Percentiles rank a stretch among this genome's conserved stretches.
phyloP scores from a whole-genome alignment of 2,888 invertebrate genomes.

The Meta bourneti region DNA sequence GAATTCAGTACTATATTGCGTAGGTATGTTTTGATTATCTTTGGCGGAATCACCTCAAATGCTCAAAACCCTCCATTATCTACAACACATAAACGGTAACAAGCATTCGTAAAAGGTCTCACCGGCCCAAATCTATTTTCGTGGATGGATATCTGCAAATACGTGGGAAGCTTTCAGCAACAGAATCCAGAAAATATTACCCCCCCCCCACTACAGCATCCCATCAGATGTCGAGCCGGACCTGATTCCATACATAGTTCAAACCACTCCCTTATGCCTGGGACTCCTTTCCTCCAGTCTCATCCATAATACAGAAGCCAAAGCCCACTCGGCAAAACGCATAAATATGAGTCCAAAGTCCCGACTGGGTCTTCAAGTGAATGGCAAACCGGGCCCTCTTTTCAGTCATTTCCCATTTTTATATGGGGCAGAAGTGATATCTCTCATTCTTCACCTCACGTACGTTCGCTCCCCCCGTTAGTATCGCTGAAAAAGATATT shows the following conservation, averaged over 20 bases:
- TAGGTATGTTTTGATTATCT: too few species aligned
- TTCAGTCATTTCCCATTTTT: slow-evolving; percentile 20
- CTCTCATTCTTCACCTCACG: slow-evolving; percentile 26
- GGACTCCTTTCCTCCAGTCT: background rate
- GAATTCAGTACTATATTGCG: too few species aligned
- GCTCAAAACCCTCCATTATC: too few species aligned
- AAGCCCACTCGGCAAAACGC: slow-evolving; percentile 9
- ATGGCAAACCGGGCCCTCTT: slow-evolving; percentile 11
- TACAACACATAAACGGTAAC: too few species aligned
- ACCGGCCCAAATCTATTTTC: too few species aligned
- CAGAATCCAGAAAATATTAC: too few species aligned
- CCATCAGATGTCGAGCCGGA: background rate
- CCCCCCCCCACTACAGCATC: too few species aligned
- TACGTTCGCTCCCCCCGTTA: background rate
- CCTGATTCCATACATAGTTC: background rate
- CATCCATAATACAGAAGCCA: slow-evolving; percentile 47
- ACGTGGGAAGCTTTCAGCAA: too few species aligned
- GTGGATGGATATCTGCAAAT: too few species aligned
- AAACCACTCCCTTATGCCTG: background rate
- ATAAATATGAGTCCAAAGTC: slow-evolving; percentile 36
- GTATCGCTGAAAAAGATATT: slow-evolving; percentile 18
- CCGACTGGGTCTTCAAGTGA: slow-evolving; percentile 14
- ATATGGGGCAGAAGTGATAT: slow-evolving; percentile 45
- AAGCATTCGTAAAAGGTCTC: too few species aligned
- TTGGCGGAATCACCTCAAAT: too few species aligned